These are phyloP conservation scores for Orchesella cincta DNA, from an alignment of 1,140 invertebrate species.

Conservation along the genomic window DNA sequence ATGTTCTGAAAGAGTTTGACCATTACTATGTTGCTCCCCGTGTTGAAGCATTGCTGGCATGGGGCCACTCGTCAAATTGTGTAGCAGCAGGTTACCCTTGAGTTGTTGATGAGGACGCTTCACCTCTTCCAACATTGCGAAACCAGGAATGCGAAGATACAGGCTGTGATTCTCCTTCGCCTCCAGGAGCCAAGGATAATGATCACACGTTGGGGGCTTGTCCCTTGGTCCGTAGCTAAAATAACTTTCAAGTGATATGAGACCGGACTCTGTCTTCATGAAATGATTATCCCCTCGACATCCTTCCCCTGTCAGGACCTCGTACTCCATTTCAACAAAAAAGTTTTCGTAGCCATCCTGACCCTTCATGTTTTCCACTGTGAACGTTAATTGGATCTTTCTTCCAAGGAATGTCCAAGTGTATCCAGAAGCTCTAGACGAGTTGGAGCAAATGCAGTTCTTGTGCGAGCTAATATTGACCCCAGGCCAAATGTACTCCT, in stretches of 20 bases:
- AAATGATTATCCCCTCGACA: constrained; percentile 49
- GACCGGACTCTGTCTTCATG: constrained; percentile 45
- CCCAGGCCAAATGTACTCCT: constrained; percentile 47
- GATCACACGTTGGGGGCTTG: constrained; percentile 42
- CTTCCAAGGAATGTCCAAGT: constrained; percentile 44
- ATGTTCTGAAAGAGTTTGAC: neutral
- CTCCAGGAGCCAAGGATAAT: constrained; percentile 50
- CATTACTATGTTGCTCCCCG: neutral
- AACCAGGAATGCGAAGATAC: constrained; percentile 48
- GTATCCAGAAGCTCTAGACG: constrained; percentile 2
- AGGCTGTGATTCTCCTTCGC: constrained; percentile 42
- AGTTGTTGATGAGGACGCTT: neutral
- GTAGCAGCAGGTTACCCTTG: neutral
- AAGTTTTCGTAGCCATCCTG: constrained; percentile 47
- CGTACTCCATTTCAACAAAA: constrained; percentile 46
- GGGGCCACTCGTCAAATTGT: neutral
- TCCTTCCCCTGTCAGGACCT: constrained; percentile 30
- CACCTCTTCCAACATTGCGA: constrained; percentile 43
- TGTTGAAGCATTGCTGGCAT: neutral
- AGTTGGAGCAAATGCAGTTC: constrained; percentile 47
- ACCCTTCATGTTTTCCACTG: constrained; percentile 45
- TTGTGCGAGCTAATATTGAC: constrained; percentile 41
- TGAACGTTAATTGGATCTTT: constrained; percentile 43
- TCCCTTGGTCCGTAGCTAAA: constrained; percentile 41
- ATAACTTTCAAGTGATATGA: constrained; percentile 47